Conservation (phyloP, 2,888 invertebrate genomes). For the Cantharis rustica region DNA sequence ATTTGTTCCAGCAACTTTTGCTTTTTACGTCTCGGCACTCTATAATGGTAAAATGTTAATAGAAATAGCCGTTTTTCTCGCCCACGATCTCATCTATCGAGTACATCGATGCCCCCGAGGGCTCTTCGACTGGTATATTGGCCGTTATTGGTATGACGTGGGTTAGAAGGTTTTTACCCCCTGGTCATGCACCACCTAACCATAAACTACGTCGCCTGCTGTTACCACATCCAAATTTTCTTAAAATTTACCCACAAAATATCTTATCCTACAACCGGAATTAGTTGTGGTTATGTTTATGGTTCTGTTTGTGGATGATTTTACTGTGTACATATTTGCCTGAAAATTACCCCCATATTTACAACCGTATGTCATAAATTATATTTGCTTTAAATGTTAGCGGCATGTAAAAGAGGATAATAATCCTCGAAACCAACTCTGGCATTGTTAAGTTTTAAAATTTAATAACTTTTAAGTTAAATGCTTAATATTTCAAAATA, state of each 20-base stretch:
- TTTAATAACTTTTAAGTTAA: slow-evolving; percentile 4
- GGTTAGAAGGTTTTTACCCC: slow-evolving; percentile 41
- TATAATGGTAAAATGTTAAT: slow-evolving; percentile 23
- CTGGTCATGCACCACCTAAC: slow-evolving; percentile 35
- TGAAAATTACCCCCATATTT: slow-evolving; percentile 31
- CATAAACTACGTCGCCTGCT: slow-evolving; percentile 37
- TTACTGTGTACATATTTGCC: slow-evolving; percentile 29
- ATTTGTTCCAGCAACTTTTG: neutral
- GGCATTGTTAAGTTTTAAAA: slow-evolving; percentile 9
- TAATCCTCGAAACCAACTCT: slow-evolving; percentile 7
- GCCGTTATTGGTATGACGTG: slow-evolving; percentile 44
- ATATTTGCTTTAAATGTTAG: slow-evolving; percentile 23
- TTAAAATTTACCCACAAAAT: slow-evolving; percentile 27
- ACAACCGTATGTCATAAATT: slow-evolving; percentile 26
- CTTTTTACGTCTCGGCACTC: slow-evolving; percentile 7
- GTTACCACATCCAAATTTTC: slow-evolving; percentile 38
- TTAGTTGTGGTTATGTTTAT: slow-evolving; percentile 27
- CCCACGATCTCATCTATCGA: slow-evolving; percentile 39
- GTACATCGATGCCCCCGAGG: slow-evolving; percentile 39
- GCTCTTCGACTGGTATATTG: slow-evolving; percentile 39
- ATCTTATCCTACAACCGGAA: slow-evolving; percentile 20
- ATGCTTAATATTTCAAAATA: neutral
- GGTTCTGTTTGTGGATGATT: slow-evolving; percentile 27
- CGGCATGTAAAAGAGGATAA: slow-evolving; percentile 10
- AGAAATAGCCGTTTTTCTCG: slow-evolving; percentile 30